A percentile compares a stretch with the other conserved stretches of the same genome.
Conservation (phyloP, 2,113 vertebrate genomes). For the Pollachius pollachius region DNA sequence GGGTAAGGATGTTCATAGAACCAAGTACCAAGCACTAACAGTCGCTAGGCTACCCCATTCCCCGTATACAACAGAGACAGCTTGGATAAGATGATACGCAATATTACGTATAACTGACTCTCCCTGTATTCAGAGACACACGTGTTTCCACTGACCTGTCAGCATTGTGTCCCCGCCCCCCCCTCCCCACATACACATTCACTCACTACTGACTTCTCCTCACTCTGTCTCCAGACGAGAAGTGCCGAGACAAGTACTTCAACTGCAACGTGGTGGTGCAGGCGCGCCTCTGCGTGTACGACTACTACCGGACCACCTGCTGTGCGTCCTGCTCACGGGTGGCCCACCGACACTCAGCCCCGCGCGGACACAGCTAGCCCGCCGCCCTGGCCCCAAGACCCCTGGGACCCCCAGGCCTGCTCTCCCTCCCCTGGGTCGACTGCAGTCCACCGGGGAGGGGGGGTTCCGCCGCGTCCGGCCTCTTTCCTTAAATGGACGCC, state of each 20-base stretch:
- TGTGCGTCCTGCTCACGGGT: conserved; percentile 85
- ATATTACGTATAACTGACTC: no score
- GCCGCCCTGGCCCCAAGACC: conserved; percentile 25
- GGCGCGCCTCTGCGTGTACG: conserved; percentile 93
- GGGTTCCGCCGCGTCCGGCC: conserved; percentile 12
- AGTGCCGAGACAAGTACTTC: conserved; percentile 92
- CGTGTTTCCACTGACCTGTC: no score
- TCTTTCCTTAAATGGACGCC: conserved; percentile 27
- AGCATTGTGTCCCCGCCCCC: no score
- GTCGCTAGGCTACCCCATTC: no score
- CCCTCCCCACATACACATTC: no score
- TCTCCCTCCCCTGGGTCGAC: not conserved
- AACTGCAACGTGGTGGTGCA: conserved; percentile 98
- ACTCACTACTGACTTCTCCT: no score
- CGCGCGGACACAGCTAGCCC: conserved; percentile 80
- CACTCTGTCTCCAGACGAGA: conserved; percentile 78
- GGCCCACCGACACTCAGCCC: conserved; percentile 71
- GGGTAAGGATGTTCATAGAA: no score
- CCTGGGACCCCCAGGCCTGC: conserved; percentile 10
- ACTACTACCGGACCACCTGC: conserved; percentile 90
- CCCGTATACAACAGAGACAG: no score
- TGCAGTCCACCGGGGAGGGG: not conserved
- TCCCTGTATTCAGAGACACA: no score
- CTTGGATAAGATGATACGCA: no score
- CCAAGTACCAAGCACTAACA: no score